Conservation (phyloP, 2,888 invertebrate genomes). For the Dasypolia templi region DNA sequence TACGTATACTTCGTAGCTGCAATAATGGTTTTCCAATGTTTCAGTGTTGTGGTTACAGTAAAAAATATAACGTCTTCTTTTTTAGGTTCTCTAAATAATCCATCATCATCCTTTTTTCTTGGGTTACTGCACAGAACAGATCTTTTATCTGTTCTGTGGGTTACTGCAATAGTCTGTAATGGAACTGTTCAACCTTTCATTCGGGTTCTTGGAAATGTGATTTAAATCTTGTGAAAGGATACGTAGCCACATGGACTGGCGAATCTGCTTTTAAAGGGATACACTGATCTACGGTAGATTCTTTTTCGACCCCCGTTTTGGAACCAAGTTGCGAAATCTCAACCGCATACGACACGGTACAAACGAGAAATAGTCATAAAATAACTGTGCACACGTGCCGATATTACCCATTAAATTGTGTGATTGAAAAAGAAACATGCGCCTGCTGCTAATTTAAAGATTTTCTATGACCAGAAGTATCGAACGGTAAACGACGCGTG, state of each 20-base stretch:
- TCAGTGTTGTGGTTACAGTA: background rate
- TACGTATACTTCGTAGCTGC: constrained; percentile 19
- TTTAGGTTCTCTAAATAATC: background rate
- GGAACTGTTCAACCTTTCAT: background rate
- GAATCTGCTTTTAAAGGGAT: background rate
- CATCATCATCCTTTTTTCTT: background rate
- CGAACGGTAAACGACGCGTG: constrained; percentile 39
- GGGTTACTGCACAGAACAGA: background rate
- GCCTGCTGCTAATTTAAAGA: constrained; percentile 1
- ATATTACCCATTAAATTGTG: constrained; percentile 4
- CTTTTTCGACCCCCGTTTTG: background rate
- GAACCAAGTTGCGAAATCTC: background rate
- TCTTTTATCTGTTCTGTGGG: too few relatives aligned
- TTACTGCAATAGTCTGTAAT: background rate
- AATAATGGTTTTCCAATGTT: constrained; percentile 28
- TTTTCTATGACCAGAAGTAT: constrained; percentile 12
- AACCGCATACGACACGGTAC: background rate
- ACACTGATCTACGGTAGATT: background rate
- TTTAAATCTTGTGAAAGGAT: background rate
- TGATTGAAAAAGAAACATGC: background rate
- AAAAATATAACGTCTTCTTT: background rate
- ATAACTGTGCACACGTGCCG: constrained; percentile 13
- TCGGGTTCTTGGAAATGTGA: background rate
- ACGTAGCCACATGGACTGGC: background rate
- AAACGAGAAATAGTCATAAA: background rate